Percentiles rank a stretch among this genome's conserved stretches.
These are phyloP conservation scores for Himantopus leucocephalus DNA, from an alignment of 2,113 vertebrate species.

Conservation along the genomic window DNA sequence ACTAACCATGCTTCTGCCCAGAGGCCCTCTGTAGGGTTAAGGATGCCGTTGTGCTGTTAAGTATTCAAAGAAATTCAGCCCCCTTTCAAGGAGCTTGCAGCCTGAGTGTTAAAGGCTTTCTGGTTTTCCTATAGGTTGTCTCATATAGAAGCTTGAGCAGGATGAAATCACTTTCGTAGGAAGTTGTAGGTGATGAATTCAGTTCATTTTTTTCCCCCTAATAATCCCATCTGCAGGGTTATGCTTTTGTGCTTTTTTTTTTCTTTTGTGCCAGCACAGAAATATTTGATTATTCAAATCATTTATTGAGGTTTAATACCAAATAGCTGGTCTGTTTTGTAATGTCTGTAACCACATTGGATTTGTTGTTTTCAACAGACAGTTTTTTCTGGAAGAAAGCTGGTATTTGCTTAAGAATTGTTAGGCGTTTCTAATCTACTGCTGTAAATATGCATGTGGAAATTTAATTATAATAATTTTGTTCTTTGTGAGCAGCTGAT, in stretches of 20 bases:
- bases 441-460: background rate
- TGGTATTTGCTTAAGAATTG: background rate
- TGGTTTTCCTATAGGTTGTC: background rate
- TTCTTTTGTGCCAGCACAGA: background rate
- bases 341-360: background rate
- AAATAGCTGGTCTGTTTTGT: background rate
- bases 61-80: background rate
- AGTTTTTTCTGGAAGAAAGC: background rate
- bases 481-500: background rate
- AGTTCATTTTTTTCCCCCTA: rapidly evolving
- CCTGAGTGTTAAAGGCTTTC: background rate
- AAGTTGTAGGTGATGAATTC: background rate
- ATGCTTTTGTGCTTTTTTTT: background rate
- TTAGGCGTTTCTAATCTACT: background rate
- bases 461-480: background rate
- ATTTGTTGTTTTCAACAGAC: background rate
- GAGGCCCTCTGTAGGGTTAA: background rate
- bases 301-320: background rate
- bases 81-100: background rate
- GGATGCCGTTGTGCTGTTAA: background rate
- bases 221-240: background rate
- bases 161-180: background rate
- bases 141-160: background rate
- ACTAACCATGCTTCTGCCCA: background rate
- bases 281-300: background rate